These are phyloP conservation scores for Phoxinus dragarum DNA, from an alignment of 2,797 vertebrate species.

Conservation along the genomic window DNA sequence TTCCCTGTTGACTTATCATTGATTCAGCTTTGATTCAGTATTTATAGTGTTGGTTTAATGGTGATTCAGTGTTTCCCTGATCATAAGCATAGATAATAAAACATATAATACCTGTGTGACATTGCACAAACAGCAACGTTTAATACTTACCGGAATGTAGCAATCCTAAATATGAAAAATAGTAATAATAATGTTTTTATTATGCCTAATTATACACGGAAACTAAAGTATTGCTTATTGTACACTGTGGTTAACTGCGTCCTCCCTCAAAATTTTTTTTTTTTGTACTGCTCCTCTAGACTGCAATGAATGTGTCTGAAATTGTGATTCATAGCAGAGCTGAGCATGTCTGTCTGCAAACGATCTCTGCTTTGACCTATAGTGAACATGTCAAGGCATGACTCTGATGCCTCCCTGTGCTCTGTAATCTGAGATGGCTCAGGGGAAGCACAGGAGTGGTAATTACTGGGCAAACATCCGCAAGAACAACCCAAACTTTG, in stretches of 20 bases:
- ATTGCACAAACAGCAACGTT: neutral
- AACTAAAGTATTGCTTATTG: neutral
- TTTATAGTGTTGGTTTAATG: neutral
- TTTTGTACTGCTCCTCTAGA: constrained; percentile 11
- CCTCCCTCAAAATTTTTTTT: neutral
- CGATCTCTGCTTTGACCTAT: constrained; percentile 26
- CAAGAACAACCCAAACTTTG: constrained; percentile 47
- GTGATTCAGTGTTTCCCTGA: neutral
- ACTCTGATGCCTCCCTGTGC: constrained; percentile 39
- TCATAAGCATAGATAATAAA: neutral
- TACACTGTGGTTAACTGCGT: neutral
- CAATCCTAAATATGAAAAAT: neutral
- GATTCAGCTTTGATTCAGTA: neutral
- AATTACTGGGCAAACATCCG: constrained; percentile 61
- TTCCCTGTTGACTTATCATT: neutral
- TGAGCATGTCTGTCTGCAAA: neutral
- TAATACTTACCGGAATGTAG: neutral
- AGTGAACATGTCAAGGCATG: constrained; percentile 59
- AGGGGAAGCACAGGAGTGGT: constrained; percentile 40
- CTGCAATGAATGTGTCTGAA: constrained; percentile 34
- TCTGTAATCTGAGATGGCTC: constrained; percentile 48
- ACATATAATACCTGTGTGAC: neutral
- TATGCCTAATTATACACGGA: neutral
- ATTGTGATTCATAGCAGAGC: constrained; percentile 20
- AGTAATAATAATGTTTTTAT: neutral